phyloP scores from a whole-genome alignment of 2,888 invertebrate genomes.

The Leucophora obtusa region DNA sequence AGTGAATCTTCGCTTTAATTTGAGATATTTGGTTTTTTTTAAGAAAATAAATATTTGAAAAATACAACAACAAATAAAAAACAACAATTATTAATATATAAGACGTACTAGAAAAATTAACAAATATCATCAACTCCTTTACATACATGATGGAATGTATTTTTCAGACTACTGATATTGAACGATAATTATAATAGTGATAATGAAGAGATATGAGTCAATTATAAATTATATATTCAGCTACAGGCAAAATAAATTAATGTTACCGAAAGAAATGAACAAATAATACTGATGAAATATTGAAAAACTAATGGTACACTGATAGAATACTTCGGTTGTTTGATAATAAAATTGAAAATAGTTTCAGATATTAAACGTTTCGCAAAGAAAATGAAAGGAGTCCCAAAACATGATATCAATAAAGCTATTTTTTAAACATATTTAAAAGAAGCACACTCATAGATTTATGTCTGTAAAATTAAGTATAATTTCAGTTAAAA shows the following conservation, averaged over 20 bases:
- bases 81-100: constrained; percentile 74
- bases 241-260: constrained; percentile 45
- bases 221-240: constrained; percentile 40
- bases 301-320: background rate
- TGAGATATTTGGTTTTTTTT: constrained; percentile 63
- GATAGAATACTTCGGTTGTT: too few species aligned
- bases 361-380: too few species aligned
- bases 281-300: background rate
- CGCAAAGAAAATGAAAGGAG: too few species aligned
- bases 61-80: constrained; percentile 75
- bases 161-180: background rate
- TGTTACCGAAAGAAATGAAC: constrained; percentile 6
- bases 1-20: constrained; percentile 74
- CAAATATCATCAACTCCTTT: constrained; percentile 11
- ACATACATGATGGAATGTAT: constrained; percentile 13
- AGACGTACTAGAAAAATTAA: constrained; percentile 22
- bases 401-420: too few species aligned
- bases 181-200: background rate
- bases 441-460: too few species aligned
- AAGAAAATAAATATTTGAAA: constrained; percentile 67
- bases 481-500: too few species aligned
- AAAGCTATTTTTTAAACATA: too few species aligned
- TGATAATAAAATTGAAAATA: too few species aligned
- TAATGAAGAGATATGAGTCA: background rate
- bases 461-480: too few species aligned